phyloP scores from a whole-genome alignment of 1,140 invertebrate species.

The Lordiphosa mommai region DNA sequence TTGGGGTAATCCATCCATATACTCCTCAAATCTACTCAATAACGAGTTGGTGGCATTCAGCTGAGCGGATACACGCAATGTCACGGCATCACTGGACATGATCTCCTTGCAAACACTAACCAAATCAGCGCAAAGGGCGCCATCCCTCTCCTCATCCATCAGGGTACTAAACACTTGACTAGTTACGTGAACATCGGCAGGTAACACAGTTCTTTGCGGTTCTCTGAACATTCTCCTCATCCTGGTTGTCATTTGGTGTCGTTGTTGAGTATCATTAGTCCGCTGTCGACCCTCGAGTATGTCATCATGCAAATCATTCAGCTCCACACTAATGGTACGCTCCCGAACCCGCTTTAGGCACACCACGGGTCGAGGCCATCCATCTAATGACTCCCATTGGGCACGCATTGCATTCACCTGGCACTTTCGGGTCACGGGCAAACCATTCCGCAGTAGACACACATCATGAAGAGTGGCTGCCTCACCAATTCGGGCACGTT shows the following conservation, averaged over 20 bases:
- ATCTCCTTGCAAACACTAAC: conserved; percentile 62
- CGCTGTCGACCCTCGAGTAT: conserved; percentile 39
- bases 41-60: conserved; percentile 65
- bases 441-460: conserved; percentile 51
- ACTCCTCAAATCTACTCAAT: conserved; percentile 53
- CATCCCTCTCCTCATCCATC: conserved; percentile 44
- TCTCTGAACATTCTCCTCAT: conserved; percentile 46
- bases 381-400: conserved; percentile 43
- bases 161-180: conserved; percentile 45
- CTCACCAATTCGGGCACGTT: conserved; percentile 44
- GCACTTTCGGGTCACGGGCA: conserved; percentile 60
- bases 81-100: conserved; percentile 49
- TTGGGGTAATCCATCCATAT: conserved; percentile 57
- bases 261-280: conserved; percentile 28
- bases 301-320: conserved; percentile 57
- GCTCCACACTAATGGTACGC: conserved; percentile 40
- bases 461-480: conserved; percentile 43
- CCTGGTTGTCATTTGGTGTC: conserved; percentile 18
- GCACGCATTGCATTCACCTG: conserved; percentile 9
- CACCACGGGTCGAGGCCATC: conserved; percentile 23
- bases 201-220: conserved; percentile 33
- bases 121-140: conserved; percentile 37
- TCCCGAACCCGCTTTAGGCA: conserved; percentile 47
- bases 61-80: conserved; percentile 50
- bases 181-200: conserved; percentile 64